Percentiles rank a stretch among this genome's conserved stretches.
phyloP scores from a whole-genome alignment of 2,113 vertebrate genomes.

The Cynopterus brachyotis region DNA sequence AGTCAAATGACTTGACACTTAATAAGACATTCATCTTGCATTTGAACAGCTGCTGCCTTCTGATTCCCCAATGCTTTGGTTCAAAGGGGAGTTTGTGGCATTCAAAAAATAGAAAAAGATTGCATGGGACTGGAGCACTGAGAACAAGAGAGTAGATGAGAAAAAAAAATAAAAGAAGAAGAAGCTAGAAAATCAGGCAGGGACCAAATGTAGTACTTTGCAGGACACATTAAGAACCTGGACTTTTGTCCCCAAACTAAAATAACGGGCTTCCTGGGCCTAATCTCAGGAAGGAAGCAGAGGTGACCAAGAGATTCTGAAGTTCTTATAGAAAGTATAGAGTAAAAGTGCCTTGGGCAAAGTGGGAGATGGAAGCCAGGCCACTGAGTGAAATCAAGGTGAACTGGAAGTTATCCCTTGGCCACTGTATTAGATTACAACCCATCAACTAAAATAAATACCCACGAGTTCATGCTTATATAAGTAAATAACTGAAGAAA shows the following conservation, averaged over 20 bases:
- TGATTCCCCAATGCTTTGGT: background rate
- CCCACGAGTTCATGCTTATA: background rate
- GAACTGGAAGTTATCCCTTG: background rate
- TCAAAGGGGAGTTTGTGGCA: background rate
- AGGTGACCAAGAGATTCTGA: background rate
- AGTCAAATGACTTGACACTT: background rate
- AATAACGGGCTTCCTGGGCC: background rate
- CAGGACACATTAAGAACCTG: background rate
- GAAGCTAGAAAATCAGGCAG: background rate
- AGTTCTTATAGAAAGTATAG: background rate
- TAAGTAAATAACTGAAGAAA: background rate
- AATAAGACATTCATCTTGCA: background rate
- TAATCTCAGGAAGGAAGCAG: background rate
- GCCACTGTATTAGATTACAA: background rate
- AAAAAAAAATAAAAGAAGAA: background rate
- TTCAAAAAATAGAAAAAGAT: background rate
- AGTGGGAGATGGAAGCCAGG: background rate
- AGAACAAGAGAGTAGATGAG: background rate
- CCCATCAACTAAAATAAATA: background rate
- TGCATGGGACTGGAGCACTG: rapidly evolving
- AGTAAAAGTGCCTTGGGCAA: background rate
- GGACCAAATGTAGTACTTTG: background rate
- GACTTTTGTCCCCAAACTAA: background rate
- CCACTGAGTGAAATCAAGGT: background rate
- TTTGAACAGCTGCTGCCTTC: background rate